Evolutionary conservation across 1,140 invertebrate species (phyloP).

Genomic region (Drosophila mauritiana): DNA sequence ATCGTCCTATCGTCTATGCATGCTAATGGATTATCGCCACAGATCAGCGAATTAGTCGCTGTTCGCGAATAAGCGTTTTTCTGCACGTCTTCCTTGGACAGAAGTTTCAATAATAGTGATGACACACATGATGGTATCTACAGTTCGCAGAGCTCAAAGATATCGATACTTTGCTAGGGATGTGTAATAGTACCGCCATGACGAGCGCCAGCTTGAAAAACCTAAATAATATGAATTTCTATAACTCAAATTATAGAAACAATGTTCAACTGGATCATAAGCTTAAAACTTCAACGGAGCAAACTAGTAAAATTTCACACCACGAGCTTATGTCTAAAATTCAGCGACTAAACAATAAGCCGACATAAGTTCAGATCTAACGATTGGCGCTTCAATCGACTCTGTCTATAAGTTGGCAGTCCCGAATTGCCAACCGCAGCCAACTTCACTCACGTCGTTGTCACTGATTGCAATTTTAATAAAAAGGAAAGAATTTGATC

Average conservation of each 20-base stretch:
- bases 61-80: constrained; percentile 24
- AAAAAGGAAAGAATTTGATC: constrained; percentile 57
- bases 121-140: not conserved
- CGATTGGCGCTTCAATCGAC: constrained; percentile 1
- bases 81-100: constrained; percentile 22
- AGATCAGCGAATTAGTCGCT: not conserved
- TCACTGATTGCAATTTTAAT: constrained; percentile 80
- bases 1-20: constrained; percentile 13
- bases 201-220: not conserved
- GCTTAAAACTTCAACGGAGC: no score
- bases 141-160: not conserved
- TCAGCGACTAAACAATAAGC: no score
- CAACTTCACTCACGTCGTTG: constrained; percentile 76
- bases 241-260: no score
- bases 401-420: constrained; percentile 19
- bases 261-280: no score
- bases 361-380: no score
- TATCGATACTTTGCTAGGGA: constrained; percentile 11
- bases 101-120: constrained; percentile 30
- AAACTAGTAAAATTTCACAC: no score
- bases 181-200: not conserved
- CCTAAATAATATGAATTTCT: not conserved
- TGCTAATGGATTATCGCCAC: not conserved
- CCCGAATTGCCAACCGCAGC: constrained; percentile 57
- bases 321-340: no score